These are phyloP conservation scores for Eupithecia abbreviata DNA, from an alignment of 2,888 invertebrate species.

Conservation along the genomic window DNA sequence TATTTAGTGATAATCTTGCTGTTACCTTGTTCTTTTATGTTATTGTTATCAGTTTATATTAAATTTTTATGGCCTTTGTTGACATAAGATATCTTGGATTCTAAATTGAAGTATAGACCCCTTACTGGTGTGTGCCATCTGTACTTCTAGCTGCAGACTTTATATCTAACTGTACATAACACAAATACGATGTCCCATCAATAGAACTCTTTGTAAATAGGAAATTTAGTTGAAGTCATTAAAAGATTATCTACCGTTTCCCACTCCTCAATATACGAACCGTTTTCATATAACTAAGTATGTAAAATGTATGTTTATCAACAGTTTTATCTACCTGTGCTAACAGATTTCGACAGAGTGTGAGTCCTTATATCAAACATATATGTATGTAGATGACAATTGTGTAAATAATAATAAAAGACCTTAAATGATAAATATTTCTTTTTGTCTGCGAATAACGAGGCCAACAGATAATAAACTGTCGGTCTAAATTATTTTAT, in stretches of 20 bases:
- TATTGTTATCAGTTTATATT: too few species aligned
- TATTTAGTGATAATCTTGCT: too few species aligned
- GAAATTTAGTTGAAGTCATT: not conserved
- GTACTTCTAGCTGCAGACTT: not conserved
- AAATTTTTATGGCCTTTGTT: too few species aligned
- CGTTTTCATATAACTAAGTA: not conserved
- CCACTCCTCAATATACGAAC: not conserved
- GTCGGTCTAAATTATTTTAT: not conserved
- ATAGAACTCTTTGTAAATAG: not conserved
- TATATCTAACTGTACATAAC: not conserved
- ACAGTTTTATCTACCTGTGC: not conserved
- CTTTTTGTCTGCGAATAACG: not conserved
- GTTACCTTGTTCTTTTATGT: too few species aligned
- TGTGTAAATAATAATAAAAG: not conserved
- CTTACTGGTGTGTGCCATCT: not conserved
- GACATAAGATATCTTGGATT: too few species aligned
- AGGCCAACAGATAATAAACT: not conserved
- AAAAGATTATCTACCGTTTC: not conserved
- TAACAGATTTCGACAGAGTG: not conserved
- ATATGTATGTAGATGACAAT: too few species aligned
- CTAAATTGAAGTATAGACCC: too few species aligned
- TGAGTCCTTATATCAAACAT: not conserved
- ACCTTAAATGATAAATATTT: not conserved
- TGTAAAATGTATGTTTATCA: not conserved
- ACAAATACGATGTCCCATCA: not conserved